Evolutionary conservation across 2,888 invertebrate species (phyloP).

Genomic region (Zootermopsis nevadensis): DNA sequence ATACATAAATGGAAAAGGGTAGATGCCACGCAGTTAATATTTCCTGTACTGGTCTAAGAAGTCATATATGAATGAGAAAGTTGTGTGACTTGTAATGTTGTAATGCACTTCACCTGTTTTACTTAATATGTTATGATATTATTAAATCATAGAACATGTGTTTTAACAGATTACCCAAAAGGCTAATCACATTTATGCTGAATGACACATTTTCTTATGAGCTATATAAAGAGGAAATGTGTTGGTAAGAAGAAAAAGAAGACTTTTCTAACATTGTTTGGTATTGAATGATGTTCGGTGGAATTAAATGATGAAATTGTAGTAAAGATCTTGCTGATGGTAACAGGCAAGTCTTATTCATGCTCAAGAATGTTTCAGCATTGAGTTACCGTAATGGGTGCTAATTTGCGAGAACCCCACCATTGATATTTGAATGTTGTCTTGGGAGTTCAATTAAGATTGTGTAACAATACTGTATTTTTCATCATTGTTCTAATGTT

Average conservation of each 20-base stretch:
- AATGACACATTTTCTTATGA: not conserved
- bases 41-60: not conserved
- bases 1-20: no score
- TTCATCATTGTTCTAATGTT: constrained; percentile 4
- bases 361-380: constrained; percentile 3
- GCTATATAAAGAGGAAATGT: no score
- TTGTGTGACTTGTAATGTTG: not conserved
- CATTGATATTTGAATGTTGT: constrained; percentile 1
- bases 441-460: constrained; percentile 1
- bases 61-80: not conserved
- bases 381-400: constrained; percentile 1
- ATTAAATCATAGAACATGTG: not conserved
- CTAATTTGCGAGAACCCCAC: constrained; percentile 16
- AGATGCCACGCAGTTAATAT: no score
- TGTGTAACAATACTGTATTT: not conserved
- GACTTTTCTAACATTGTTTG: no score
- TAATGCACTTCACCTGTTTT: not conserved
- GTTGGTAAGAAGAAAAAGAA: no score
- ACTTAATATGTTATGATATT: not conserved
- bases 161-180: not conserved
- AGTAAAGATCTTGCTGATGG: not conserved
- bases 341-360: not conserved
- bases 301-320: not conserved
- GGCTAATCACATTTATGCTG: not conserved
- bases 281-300: not conserved